A percentile compares a stretch with the other conserved stretches of the same genome.
phyloP scores from a whole-genome alignment of 1,140 invertebrate species.

The Drosophila obscura region DNA sequence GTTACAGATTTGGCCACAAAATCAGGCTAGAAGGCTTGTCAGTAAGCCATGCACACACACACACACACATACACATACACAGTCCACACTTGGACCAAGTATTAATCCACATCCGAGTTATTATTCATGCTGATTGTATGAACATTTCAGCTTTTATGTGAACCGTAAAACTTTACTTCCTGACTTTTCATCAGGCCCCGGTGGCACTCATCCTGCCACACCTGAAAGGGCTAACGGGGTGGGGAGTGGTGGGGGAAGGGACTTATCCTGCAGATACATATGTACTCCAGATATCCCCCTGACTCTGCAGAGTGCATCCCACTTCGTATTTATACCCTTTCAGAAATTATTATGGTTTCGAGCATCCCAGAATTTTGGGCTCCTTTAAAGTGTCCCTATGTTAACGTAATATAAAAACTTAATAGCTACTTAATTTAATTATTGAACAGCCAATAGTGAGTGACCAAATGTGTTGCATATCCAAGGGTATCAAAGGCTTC shows the following conservation, averaged over 20 bases:
- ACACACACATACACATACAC: conserved; percentile 5
- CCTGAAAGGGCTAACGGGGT: conserved; percentile 7
- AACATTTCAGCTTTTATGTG: conserved; percentile 82
- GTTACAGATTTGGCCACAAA: conserved; percentile 15
- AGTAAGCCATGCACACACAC: conserved; percentile 35
- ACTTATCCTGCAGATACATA: conserved; percentile 34
- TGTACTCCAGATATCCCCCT: conserved; percentile 16
- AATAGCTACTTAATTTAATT: too few relatives aligned
- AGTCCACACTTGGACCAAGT: conserved; percentile 49
- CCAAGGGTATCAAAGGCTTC: too few relatives aligned
- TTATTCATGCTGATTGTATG: conserved; percentile 83
- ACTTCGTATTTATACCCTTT: not conserved
- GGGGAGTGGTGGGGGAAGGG: too few relatives aligned
- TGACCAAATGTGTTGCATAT: too few relatives aligned
- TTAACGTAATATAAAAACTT: not conserved
- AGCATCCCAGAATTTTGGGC: too few relatives aligned
- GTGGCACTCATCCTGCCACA: conserved; percentile 3
- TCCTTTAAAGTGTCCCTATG: not conserved
- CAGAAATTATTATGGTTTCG: too few relatives aligned
- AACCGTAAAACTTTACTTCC: conserved; percentile 82
- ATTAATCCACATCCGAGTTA: conserved; percentile 82
- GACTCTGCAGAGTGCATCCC: not conserved
- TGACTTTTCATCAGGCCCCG: conserved; percentile 75
- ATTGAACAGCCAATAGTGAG: too few relatives aligned
- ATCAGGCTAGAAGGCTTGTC: conserved; percentile 42